Percentiles rank a stretch among this genome's conserved stretches.
Conservation (phyloP, 2,797 vertebrate species). For the Cyclura pinguis region DNA sequence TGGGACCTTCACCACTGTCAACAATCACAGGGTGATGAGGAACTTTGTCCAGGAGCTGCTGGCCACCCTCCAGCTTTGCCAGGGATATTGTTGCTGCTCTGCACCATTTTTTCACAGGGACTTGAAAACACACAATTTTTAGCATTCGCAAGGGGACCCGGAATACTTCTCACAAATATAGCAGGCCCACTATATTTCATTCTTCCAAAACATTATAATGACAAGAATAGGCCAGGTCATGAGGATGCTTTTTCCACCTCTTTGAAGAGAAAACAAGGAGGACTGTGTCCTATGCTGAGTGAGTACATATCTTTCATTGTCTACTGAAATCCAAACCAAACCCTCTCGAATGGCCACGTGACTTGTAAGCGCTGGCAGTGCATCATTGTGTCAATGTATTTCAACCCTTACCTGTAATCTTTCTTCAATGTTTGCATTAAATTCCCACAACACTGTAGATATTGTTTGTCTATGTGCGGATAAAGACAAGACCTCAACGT, state of each 20-base stretch:
- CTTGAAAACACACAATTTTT: too few species aligned
- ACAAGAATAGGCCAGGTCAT: neutral
- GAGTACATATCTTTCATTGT: neutral
- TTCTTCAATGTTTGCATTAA: constrained; percentile 97
- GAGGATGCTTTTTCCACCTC: neutral
- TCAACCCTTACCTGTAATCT: constrained; percentile 88
- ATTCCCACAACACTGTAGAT: constrained; percentile 95
- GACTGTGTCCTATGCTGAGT: neutral
- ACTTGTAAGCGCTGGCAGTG: neutral
- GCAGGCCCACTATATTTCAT: too few species aligned
- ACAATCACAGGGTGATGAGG: too few species aligned
- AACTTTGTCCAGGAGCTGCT: too few species aligned
- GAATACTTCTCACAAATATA: too few species aligned
- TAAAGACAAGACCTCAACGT: constrained; percentile 96
- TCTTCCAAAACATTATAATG: neutral
- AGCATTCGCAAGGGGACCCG: too few species aligned
- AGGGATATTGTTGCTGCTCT: too few species aligned
- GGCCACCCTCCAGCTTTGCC: too few species aligned
- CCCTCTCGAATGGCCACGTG: neutral
- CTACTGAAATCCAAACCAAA: neutral
- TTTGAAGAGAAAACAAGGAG: neutral
- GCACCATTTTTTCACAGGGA: too few species aligned
- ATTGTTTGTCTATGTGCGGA: constrained; percentile 93
- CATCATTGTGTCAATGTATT: neutral
- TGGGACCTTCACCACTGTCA: too few species aligned